A percentile compares a stretch with the other conserved stretches of the same genome.
These are phyloP conservation scores for Coecobrya sp. DNA, from an alignment of 2,888 invertebrate species.

Conservation along the genomic window DNA sequence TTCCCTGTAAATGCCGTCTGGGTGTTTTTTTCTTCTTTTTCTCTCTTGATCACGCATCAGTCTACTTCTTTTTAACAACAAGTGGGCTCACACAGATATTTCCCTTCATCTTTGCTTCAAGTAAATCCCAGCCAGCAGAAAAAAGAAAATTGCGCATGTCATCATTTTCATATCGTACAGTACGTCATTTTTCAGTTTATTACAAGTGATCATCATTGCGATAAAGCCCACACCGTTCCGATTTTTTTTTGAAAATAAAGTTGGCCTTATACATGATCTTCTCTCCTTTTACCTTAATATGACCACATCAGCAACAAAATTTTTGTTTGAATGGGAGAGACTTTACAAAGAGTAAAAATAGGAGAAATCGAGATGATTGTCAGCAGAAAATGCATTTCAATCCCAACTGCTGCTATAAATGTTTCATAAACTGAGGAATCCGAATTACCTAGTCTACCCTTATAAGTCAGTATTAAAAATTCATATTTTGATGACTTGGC, in stretches of 20 bases:
- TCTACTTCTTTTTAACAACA: slow-evolving; percentile 5
- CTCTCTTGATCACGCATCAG: background rate
- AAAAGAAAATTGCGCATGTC: slow-evolving; percentile 25
- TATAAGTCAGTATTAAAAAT: background rate
- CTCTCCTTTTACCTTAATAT: no score
- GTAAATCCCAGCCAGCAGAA: slow-evolving; percentile 6
- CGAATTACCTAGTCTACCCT: background rate
- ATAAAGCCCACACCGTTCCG: background rate
- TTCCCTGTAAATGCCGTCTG: slow-evolving; percentile 11
- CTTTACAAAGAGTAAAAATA: no score
- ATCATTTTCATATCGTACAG: background rate
- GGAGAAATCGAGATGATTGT: background rate
- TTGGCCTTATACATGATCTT: no score
- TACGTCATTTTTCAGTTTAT: background rate
- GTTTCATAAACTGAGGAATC: no score
- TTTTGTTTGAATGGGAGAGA: background rate
- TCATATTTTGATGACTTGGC: background rate
- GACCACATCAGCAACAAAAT: background rate
- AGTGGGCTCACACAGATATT: slow-evolving; percentile 3
- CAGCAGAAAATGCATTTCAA: slow-evolving; percentile 1
- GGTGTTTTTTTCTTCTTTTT: background rate
- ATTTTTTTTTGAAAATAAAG: background rate
- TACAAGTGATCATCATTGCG: background rate
- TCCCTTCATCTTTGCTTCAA: background rate
- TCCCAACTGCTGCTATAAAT: background rate